Base-by-base conservation (phyloP, 2,797 vertebrate species). In the Meda fulgida region DNA sequence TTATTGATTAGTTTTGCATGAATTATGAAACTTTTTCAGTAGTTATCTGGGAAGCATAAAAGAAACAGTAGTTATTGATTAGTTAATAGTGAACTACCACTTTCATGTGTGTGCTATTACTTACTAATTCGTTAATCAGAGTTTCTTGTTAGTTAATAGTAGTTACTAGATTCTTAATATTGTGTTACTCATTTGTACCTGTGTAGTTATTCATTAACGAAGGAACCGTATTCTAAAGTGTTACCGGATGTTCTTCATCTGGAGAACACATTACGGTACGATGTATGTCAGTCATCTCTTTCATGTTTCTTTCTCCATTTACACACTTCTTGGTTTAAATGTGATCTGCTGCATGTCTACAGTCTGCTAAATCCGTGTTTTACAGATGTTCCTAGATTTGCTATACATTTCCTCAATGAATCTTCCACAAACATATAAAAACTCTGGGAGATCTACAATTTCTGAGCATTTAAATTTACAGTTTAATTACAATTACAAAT, bases 271-370 rank as follows among this genome's bases (percentile, higher is more conserved):
- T 31, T 31, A 79, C 78, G 66, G 48, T 63, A 34, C 51, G 66
- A 29, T 16, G 38, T 43, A 40, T 85, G 46, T 79, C 79, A 43
- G 9, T 71, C 67, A 18, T 66, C 73, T n/a, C 85, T 31, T 23
- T 51, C 38, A 51, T 18, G 40, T 31, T 55, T 43, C 46, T 83
- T 60, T 84, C 85, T 51, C 70, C 91, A 91, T 92, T 91, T 85
- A 85, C 60, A 76, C 48, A 95, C 95, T 95, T 95, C 89, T 96
- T 94, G 94, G 95, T 94, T 95, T 94, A 95, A 95, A 95, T 95
- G 16, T 13, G 92, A 92, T 92, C 95, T 95, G 94, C 94, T 92
- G 90, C 91, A 92, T 92, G 89, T 93, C 93, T 90, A 93, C 94
- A 95, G 93, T 95, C 93, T 94, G 93, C 93, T 89, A 89, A 93